Conservation (phyloP, 2,888 invertebrate genomes). For the Axea sp. region DNA sequence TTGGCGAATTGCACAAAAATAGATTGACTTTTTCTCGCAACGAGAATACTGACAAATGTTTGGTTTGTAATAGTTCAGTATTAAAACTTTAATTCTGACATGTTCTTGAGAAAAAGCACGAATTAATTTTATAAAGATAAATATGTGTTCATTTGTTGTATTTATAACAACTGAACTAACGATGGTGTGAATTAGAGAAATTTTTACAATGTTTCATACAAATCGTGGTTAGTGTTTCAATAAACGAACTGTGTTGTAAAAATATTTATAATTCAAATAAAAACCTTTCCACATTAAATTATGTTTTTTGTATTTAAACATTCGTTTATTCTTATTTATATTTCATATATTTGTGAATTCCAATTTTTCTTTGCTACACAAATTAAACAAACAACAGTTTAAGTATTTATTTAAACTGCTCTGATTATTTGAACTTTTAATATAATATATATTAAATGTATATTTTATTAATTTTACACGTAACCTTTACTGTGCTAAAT, state of each 20-base stretch:
- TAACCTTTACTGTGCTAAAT: no score
- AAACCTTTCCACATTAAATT: no score
- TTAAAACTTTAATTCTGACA: slow-evolving; percentile 1
- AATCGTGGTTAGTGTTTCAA: slow-evolving; percentile 36
- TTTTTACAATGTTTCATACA: slow-evolving; percentile 47
- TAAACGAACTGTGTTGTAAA: slow-evolving; percentile 36
- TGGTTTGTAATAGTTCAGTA: slow-evolving; percentile 13
- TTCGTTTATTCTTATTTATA: no score
- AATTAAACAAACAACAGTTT: no score
- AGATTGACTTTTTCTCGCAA: background rate
- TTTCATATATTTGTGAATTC: no score
- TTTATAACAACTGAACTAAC: slow-evolving; percentile 7
- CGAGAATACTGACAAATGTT: background rate
- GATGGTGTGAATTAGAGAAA: slow-evolving; percentile 19
- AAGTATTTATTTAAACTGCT: no score
- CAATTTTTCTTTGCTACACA: no score
- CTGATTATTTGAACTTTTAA: no score
- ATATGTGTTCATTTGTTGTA: slow-evolving; percentile 16
- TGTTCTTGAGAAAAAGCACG: slow-evolving; percentile 1
- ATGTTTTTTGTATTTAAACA: no score
- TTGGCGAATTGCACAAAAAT: slow-evolving; percentile 5
- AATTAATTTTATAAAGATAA: slow-evolving; percentile 8
- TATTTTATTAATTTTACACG: no score
- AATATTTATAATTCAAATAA: background rate
- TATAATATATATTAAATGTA: no score